phyloP scores from a whole-genome alignment of 1,140 invertebrate species.

The Archivesica marissinica region DNA sequence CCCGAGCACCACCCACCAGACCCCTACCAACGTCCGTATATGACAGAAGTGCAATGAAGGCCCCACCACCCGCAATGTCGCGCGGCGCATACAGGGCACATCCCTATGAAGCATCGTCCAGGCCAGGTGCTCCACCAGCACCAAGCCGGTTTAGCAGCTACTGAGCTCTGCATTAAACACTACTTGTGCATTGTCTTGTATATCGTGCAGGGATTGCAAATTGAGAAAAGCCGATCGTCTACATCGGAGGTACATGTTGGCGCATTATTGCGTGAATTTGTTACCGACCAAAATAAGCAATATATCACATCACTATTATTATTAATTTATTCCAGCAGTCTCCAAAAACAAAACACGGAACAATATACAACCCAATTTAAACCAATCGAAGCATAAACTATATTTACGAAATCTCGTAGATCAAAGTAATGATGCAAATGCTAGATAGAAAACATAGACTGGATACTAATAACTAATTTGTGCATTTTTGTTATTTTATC shows the following conservation, averaged over 20 bases:
- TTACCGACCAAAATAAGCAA: not conserved
- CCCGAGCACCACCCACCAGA: not conserved
- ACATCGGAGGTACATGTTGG: conserved; percentile 11
- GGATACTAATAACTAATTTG: no score
- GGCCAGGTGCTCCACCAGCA: not conserved
- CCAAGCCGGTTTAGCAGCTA: not conserved
- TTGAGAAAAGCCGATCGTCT: not conserved
- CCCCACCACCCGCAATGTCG: not conserved
- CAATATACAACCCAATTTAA: not conserved
- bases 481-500: no score
- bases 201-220: not conserved
- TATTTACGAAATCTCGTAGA: not conserved
- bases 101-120: not conserved
- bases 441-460: no score
- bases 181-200: not conserved
- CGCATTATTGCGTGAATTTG: conserved; percentile 33
- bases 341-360: not conserved
- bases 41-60: conserved; percentile 6
- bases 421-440: not conserved
- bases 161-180: not conserved
- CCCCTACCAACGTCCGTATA: conserved; percentile 18
- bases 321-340: not conserved
- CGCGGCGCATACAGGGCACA: conserved; percentile 4
- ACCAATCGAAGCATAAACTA: not conserved
- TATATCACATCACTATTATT: not conserved